phyloP scores from a whole-genome alignment of 2,113 vertebrate species.

The Caretta caretta region DNA sequence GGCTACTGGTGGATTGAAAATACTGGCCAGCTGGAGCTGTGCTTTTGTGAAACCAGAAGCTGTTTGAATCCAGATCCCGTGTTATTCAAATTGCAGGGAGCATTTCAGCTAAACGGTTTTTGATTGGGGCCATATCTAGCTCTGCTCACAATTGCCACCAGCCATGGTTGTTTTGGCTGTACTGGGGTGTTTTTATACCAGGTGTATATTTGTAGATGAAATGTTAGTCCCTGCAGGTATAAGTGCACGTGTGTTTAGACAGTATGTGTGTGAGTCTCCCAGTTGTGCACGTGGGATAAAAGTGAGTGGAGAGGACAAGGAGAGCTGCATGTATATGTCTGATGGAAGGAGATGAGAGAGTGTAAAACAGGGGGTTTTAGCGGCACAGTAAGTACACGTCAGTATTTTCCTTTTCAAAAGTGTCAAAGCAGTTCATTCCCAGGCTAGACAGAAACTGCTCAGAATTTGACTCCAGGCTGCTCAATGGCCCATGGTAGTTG shows the following conservation, averaged over 20 bases:
- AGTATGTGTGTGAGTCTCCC: rapidly evolving
- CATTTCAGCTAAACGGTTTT: neutral
- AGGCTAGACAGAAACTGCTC: neutral
- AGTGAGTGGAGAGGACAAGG: neutral
- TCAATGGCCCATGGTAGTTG: neutral
- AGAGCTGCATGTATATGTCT: neutral
- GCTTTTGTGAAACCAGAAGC: neutral
- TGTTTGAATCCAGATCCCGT: neutral
- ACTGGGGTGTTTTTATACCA: neutral
- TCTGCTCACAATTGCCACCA: neutral
- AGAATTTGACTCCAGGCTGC: neutral
- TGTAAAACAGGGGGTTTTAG: rapidly evolving
- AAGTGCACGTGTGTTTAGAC: rapidly evolving
- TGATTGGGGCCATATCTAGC: neutral
- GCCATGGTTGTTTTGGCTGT: neutral
- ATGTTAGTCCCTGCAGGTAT: neutral
- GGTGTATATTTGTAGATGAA: neutral
- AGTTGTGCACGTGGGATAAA: neutral
- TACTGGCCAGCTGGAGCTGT: neutral
- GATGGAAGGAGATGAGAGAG: rapidly evolving
- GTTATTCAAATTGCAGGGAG: neutral
- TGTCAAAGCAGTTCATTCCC: neutral
- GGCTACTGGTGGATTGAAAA: neutral
- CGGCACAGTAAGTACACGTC: rapidly evolving
- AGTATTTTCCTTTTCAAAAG: neutral